phyloP scores from a whole-genome alignment of 2,113 vertebrate genomes.

The Phyllostomus hastatus region DNA sequence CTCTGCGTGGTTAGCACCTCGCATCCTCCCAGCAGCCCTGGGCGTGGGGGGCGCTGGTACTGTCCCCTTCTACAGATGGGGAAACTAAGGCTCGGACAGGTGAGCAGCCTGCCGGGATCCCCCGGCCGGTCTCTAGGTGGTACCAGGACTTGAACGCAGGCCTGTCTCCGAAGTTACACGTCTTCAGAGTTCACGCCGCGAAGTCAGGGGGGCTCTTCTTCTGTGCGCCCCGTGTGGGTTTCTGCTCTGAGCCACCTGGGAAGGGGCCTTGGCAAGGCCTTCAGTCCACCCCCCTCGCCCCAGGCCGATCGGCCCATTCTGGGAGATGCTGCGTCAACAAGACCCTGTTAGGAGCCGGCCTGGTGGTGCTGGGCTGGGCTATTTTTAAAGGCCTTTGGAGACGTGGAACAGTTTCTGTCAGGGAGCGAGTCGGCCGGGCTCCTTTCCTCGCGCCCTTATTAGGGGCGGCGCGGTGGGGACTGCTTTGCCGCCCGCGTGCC shows the following conservation, averaged over 20 bases:
- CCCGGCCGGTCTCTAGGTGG: fast-evolving
- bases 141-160: not conserved
- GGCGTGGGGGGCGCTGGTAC: not conserved
- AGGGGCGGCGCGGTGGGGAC: not conserved
- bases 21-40: fast-evolving
- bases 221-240: not conserved
- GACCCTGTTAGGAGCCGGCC: not conserved
- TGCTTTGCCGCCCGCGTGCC: not conserved
- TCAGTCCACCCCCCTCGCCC: not conserved
- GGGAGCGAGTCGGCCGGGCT: not conserved
- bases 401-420: not conserved
- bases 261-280: not conserved
- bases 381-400: conserved; percentile 52
- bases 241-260: fast-evolving
- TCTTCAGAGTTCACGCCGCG: not conserved
- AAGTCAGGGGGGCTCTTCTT: not conserved
- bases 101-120: no score
- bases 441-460: not conserved
- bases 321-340: not conserved
- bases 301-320: not conserved
- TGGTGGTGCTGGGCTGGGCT: not conserved
- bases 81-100: not conserved
- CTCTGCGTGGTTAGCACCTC: fast-evolving
- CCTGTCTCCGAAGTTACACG: not conserved
- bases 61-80: fast-evolving